Percentiles rank a stretch among this genome's conserved stretches.
Evolutionary conservation across 2,113 vertebrate species (phyloP).

Genomic region (Bombycilla garrulus): DNA sequence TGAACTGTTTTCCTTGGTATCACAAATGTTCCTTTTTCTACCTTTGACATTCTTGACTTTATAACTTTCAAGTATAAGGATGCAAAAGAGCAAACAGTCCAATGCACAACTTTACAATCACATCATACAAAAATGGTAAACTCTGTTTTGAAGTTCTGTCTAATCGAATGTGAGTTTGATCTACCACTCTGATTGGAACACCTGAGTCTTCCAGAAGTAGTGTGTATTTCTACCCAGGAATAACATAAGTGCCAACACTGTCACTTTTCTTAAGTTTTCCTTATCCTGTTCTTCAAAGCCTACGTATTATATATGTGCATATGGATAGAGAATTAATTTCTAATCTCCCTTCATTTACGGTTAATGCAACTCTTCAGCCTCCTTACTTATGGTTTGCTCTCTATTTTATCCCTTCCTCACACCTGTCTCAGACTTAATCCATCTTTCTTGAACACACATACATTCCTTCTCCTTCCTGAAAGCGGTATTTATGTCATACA

Average conservation of each 20-base stretch:
- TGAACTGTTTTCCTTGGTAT: neutral
- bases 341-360: neutral
- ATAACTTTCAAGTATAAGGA: neutral
- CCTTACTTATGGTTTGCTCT: neutral
- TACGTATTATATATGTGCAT: neutral
- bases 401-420: neutral
- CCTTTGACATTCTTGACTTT: neutral
- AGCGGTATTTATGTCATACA: neutral
- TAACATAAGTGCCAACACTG: neutral
- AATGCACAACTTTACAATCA: neutral
- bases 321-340: neutral
- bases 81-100: neutral
- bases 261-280: neutral
- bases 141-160: neutral
- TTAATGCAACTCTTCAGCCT: neutral
- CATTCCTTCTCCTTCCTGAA: neutral
- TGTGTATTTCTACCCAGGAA: neutral
- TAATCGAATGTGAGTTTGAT: accelerated
- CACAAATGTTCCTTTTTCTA: neutral
- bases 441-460: neutral
- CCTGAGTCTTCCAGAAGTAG: neutral
- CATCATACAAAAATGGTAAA: neutral
- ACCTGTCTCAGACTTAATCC: neutral
- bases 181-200: neutral
- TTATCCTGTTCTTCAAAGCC: neutral